Conservation (phyloP, 2,888 invertebrate genomes). For the Steromphala cineraria region DNA sequence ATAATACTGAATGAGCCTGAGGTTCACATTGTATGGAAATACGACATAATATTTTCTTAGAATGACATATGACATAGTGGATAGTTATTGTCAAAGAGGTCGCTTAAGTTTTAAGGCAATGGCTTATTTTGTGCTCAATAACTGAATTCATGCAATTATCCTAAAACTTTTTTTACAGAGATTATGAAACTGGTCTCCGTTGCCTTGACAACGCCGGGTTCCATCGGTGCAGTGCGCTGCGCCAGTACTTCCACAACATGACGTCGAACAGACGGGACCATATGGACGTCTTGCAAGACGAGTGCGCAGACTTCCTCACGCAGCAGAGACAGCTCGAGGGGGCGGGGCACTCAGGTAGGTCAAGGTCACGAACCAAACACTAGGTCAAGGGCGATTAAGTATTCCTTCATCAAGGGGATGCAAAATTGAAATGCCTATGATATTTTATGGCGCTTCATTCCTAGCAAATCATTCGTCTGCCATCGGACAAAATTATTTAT, state of each 20-base stretch:
- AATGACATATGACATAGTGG: no score
- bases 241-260: conserved; percentile 31
- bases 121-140: background rate
- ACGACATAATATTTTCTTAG: background rate
- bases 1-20: no score
- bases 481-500: no score
- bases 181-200: conserved; percentile 31
- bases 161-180: conserved; percentile 20
- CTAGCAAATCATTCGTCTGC: no score
- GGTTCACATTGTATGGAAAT: no score
- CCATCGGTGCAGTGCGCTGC: conserved; percentile 29
- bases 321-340: conserved; percentile 14
- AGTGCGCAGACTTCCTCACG: conserved; percentile 17
- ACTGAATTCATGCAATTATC: background rate
- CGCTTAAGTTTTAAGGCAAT: no score
- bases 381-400: no score
- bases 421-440: no score
- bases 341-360: background rate
- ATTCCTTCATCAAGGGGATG: no score
- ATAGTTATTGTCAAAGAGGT: no score
- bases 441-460: no score
- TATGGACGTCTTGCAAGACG: conserved; percentile 25
- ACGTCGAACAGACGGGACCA: conserved; percentile 24
- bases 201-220: conserved; percentile 38
- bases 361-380: no score